Evolutionary conservation across 1,140 invertebrate genomes (phyloP).

Genomic region (Drosophila mayri): DNA sequence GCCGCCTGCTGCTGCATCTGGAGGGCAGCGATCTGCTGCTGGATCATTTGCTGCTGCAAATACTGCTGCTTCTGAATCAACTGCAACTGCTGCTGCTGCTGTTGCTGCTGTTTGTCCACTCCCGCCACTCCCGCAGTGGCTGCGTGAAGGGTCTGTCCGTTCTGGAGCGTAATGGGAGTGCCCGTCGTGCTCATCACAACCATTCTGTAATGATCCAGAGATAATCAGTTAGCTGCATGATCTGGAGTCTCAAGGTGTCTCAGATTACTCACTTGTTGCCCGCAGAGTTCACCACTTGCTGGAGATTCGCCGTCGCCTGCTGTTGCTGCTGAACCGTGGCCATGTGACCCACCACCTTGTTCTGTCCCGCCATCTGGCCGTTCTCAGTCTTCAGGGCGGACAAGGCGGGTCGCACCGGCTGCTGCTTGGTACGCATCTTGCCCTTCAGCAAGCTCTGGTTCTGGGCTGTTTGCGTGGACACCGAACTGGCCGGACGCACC

Average conservation of each 20-base stretch:
- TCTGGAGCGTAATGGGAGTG: constrained; percentile 80
- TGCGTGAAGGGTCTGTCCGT: constrained; percentile 75
- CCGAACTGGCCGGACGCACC: constrained; percentile 90
- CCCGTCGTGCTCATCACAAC: constrained; percentile 83
- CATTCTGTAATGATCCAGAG: constrained; percentile 64
- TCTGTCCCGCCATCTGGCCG: constrained; percentile 86
- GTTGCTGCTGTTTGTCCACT: constrained; percentile 66
- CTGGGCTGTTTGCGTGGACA: constrained; percentile 90
- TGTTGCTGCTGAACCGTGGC: constrained; percentile 61
- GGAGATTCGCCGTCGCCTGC: constrained; percentile 79
- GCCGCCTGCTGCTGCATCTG: constrained; percentile 78
- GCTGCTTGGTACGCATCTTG: constrained; percentile 83
- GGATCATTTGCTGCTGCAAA: constrained; percentile 73
- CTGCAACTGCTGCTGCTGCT: constrained; percentile 61
- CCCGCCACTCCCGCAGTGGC: constrained; percentile 34
- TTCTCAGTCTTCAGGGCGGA: constrained; percentile 88
- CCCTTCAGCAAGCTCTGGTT: constrained; percentile 81
- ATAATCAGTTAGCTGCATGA: not conserved
- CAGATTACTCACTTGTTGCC: constrained; percentile 74
- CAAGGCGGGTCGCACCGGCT: constrained; percentile 87
- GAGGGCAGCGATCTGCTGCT: constrained; percentile 72
- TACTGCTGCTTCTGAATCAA: constrained; percentile 75
- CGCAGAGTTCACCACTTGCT: constrained; percentile 82
- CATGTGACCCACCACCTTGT: constrained; percentile 52
- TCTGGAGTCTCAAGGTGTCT: not conserved